These are phyloP conservation scores for Ophiothrix spiculata DNA, from an alignment of 35 echinoderm and acorn worm genomes.

Conservation along the genomic window DNA sequence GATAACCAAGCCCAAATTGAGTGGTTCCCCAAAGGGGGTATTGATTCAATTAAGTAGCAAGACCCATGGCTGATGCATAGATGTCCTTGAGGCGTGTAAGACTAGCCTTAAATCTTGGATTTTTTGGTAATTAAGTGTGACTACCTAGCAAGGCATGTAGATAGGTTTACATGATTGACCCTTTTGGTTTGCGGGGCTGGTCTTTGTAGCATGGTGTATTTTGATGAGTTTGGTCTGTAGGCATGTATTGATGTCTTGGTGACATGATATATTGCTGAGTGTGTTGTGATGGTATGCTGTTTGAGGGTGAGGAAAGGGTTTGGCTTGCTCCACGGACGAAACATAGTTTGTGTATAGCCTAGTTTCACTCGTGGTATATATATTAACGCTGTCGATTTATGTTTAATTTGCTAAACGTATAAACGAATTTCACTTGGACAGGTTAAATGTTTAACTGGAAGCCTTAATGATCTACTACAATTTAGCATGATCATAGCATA, in stretches of 20 bases:
- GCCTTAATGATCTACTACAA: too few relatives aligned
- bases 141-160: neutral
- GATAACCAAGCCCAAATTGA: too few relatives aligned
- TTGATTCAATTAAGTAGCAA: constrained; percentile 7
- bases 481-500: too few relatives aligned
- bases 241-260: neutral
- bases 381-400: too few relatives aligned
- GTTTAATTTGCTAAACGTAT: too few relatives aligned
- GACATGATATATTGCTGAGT: neutral
- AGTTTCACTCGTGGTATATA: neutral
- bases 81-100: neutral
- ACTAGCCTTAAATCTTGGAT: neutral
- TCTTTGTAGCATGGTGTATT: neutral
- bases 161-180: neutral
- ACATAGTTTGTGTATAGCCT: neutral
- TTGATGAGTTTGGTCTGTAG: neutral
- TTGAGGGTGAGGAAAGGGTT: too few relatives aligned
- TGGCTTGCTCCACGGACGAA: too few relatives aligned
- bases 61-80: neutral
- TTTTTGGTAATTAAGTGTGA: constrained; percentile 10
- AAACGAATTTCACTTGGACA: too few relatives aligned
- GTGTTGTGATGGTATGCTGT: neutral
- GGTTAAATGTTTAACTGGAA: too few relatives aligned
- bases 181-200: neutral
- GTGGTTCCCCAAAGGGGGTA: neutral